Conservation (phyloP, 2,797 vertebrate genomes). For the Melopsittacus undulatus region DNA sequence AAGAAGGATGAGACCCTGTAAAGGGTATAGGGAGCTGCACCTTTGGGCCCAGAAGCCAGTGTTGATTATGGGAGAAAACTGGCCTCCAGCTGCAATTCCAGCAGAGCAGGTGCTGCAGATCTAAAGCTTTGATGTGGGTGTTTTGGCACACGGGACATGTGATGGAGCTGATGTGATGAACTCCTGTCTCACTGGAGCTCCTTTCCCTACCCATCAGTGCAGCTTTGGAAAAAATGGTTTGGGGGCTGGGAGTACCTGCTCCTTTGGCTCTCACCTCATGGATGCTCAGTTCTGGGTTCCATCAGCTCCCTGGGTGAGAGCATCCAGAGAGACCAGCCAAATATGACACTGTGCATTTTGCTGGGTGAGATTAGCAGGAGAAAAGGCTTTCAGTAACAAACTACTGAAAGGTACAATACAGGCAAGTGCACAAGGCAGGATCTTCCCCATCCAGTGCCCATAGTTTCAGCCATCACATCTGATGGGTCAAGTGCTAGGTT, state of each 20-base stretch:
- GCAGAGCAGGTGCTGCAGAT: background rate
- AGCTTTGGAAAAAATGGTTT: background rate
- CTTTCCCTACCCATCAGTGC: background rate
- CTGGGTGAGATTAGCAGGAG: background rate
- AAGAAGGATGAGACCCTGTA: background rate
- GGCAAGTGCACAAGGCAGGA: background rate
- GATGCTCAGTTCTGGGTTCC: background rate
- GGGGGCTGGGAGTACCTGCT: background rate
- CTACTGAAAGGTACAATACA: background rate
- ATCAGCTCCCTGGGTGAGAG: background rate
- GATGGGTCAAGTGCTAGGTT: background rate
- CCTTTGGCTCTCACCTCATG: background rate
- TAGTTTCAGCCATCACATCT: background rate
- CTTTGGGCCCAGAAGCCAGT: background rate
- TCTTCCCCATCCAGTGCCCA: background rate
- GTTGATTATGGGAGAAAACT: background rate
- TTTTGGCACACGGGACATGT: background rate
- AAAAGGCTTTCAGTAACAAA: background rate
- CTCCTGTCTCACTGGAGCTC: background rate
- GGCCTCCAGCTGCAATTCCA: background rate
- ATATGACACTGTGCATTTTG: background rate
- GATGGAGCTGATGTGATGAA: background rate
- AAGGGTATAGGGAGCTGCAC: background rate
- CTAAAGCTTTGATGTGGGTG: background rate
- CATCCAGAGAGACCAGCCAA: background rate